Base-by-base conservation (phyloP, 2,888 invertebrate genomes). In the Cetonia aurata region DNA sequence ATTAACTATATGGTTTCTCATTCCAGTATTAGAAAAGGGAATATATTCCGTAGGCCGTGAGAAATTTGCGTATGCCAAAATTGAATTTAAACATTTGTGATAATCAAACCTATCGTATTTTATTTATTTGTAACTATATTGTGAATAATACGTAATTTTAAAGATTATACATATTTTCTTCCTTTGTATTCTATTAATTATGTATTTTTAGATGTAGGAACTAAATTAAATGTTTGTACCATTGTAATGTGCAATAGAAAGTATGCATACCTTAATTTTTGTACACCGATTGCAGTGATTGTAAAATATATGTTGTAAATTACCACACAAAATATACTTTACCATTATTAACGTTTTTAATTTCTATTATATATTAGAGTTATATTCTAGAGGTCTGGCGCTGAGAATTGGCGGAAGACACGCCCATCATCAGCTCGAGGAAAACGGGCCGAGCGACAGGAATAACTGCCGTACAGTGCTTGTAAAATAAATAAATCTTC, bases 11-110 rank as follows among this genome's bases (percentile, higher is more conserved):
- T 52, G 9, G 17, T 67, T 67, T 67, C 52, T 44, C 41, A 31
- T 67, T 67, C 44, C 67, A 67, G 67, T 67, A 53, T 15, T 55
- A 67, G 55, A 55, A 67, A 67, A 55, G 42, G 55, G 46, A 55
- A 44, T 67, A 44, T 53, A 25, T 67, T 67, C 33, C 55, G 46
- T 67, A 67, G 55, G 67, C 55, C 55, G 42, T 53, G 67, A 67
- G 41, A 44, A 52, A 44, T 10, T 55, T 67, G 67, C 67, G 46
- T 10, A 67, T 67, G 67, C 67, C 67, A 52, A 60, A 67, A 67
- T 67, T 67, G 67, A 55, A 67, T 67, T 67, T 53, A 67, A 60
- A 60, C 60, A 67, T 55, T 15, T 67, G 67, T 67, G 67, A 67
- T 67, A 67, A 67, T 55, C 41, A 53, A 66, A 66, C 66, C 42